These are phyloP conservation scores for Drosophila nr. perissopoda DNA, from an alignment of 2,888 invertebrate genomes.

Conservation along the genomic window DNA sequence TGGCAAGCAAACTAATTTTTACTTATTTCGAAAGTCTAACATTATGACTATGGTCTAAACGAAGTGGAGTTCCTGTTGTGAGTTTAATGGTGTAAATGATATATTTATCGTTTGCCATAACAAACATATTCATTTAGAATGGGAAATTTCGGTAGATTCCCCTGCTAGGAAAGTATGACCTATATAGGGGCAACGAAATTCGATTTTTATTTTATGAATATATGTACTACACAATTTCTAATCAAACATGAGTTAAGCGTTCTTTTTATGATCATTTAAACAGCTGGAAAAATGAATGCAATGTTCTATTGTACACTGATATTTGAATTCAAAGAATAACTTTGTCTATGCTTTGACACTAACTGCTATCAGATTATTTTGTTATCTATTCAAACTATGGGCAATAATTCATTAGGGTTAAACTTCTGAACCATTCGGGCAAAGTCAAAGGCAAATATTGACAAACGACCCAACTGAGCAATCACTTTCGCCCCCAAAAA, in stretches of 20 bases:
- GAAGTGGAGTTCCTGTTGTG: slow-evolving; percentile 55
- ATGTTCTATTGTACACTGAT: neutral
- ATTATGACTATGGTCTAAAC: slow-evolving; percentile 25
- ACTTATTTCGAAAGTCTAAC: slow-evolving; percentile 43
- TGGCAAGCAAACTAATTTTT: slow-evolving; percentile 3
- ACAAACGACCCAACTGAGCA: slow-evolving; percentile 44
- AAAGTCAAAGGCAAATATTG: slow-evolving; percentile 53
- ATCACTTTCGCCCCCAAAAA: slow-evolving; percentile 25
- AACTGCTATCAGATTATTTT: slow-evolving; percentile 20
- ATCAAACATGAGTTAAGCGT: neutral
- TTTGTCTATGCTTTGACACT: slow-evolving; percentile 11
- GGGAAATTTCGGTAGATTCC: slow-evolving; percentile 14
- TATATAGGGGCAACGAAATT: slow-evolving; percentile 9
- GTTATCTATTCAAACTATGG: slow-evolving; percentile 34
- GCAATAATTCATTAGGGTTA: slow-evolving; percentile 50
- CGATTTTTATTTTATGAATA: neutral
- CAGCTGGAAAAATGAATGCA: slow-evolving; percentile 35
- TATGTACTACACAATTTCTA: neutral
- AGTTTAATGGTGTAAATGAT: slow-evolving; percentile 31
- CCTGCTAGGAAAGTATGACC: slow-evolving; percentile 36
- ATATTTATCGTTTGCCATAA: slow-evolving; percentile 30
- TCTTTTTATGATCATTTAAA: slow-evolving; percentile 22
- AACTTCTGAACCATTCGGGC: neutral
- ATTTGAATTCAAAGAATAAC: slow-evolving; percentile 27
- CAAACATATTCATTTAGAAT: slow-evolving; percentile 50